phyloP scores from a whole-genome alignment of 1,140 invertebrate genomes.

The Pseudachorutes palmiensis region DNA sequence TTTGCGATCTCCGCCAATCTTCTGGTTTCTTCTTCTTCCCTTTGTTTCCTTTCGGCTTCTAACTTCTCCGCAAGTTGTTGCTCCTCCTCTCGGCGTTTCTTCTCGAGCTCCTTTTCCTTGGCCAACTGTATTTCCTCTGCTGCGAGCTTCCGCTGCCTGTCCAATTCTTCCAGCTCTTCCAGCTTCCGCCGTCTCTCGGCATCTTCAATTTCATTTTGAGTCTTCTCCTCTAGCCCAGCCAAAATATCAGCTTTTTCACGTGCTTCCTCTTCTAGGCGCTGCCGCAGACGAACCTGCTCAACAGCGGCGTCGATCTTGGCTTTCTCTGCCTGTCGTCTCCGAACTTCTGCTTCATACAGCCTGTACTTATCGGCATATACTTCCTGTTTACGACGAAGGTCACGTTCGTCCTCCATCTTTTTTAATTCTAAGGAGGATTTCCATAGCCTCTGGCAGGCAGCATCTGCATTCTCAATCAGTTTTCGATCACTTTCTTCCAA shows the following conservation, averaged over 20 bases:
- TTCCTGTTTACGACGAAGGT: too few species aligned
- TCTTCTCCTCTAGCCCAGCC: background rate
- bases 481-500: background rate
- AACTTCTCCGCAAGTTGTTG: background rate
- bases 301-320: too few species aligned
- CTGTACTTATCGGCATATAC: too few species aligned
- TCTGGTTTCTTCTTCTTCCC: background rate
- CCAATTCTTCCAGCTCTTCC: background rate
- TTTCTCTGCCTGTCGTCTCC: too few species aligned
- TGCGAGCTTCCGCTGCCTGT: background rate
- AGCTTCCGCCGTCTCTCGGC: too few species aligned
- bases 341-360: too few species aligned
- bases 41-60: background rate
- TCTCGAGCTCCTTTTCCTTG: background rate
- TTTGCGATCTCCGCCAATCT: background rate
- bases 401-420: too few species aligned
- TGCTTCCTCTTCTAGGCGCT: too few species aligned
- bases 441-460: too few species aligned
- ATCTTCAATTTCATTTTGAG: background rate
- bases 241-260: too few species aligned
- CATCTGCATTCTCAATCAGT: background rate
- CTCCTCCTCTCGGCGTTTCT: background rate
- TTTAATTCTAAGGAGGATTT: background rate
- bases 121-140: too few species aligned
- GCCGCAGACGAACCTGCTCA: too few species aligned